Conservation (phyloP, 1,140 invertebrate species). For the Antheraea mylitta region DNA sequence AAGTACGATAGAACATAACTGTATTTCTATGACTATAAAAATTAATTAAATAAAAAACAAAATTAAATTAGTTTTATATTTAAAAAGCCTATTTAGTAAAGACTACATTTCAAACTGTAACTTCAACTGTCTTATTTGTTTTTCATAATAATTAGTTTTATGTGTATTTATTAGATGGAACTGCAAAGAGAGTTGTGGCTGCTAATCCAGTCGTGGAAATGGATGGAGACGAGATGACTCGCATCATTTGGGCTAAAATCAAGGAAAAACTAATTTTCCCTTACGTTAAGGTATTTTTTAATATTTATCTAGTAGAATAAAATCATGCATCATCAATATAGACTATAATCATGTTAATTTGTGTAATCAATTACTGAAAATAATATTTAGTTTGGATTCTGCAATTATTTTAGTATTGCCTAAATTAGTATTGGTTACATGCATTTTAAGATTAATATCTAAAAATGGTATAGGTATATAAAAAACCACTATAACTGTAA, state of each 20-base stretch:
- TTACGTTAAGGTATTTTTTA: slow-evolving; percentile 85
- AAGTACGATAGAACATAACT: no score
- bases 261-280: slow-evolving; percentile 93
- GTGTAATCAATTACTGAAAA: no score
- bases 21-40: no score
- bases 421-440: no score
- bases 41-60: no score
- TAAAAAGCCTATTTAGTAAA: background rate
- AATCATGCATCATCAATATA: no score
- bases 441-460: no score
- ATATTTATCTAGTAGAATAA: background rate
- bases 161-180: slow-evolving; percentile 74
- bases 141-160: background rate
- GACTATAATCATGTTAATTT: no score
- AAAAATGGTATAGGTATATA: no score
- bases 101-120: background rate
- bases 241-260: slow-evolving; percentile 94
- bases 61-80: background rate
- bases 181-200: slow-evolving; percentile 81
- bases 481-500: no score
- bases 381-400: no score
- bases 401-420: no score
- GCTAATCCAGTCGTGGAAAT: slow-evolving; percentile 91
- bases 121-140: background rate
- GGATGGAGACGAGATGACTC: slow-evolving; percentile 96